These are phyloP conservation scores for Cantharis rufa DNA, from an alignment of 2,888 invertebrate genomes.

Conservation along the genomic window DNA sequence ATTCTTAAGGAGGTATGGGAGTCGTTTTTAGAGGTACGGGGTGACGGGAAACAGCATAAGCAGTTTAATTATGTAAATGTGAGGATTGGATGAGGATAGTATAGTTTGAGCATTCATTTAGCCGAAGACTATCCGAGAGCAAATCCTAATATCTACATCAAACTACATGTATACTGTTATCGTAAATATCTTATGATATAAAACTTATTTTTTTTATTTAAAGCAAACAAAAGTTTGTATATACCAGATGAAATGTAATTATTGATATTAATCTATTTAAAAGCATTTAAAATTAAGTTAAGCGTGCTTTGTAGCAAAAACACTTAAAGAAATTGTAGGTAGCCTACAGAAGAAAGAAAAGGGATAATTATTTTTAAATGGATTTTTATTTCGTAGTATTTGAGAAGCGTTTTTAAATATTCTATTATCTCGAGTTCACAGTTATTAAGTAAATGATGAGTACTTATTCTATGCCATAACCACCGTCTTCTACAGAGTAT, in stretches of 20 bases:
- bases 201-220: neutral
- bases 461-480: neutral
- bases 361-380: neutral
- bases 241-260: too few species aligned
- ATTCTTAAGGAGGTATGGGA: too few species aligned
- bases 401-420: neutral
- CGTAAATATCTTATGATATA: neutral
- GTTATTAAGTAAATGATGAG: neutral
- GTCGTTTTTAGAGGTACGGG: too few species aligned
- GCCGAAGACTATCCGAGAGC: too few species aligned
- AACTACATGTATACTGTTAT: neutral
- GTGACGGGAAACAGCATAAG: too few species aligned
- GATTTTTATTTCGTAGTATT: neutral
- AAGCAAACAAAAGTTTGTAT: neutral
- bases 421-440: neutral
- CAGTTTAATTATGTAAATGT: too few species aligned
- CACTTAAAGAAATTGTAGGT: slow-evolving; percentile 10
- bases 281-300: slow-evolving; percentile 15
- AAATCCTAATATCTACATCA: too few species aligned
- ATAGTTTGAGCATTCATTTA: too few species aligned
- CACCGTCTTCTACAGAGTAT: neutral
- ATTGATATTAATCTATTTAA: slow-evolving; percentile 2
- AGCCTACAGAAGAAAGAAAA: neutral
- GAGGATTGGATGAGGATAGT: too few species aligned
- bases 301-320: neutral